Percentiles rank a stretch among this genome's conserved stretches.
Conservation (phyloP, 37 sponge, comb jelly and placozoan genomes). For the Petrosia ficiformis region DNA sequence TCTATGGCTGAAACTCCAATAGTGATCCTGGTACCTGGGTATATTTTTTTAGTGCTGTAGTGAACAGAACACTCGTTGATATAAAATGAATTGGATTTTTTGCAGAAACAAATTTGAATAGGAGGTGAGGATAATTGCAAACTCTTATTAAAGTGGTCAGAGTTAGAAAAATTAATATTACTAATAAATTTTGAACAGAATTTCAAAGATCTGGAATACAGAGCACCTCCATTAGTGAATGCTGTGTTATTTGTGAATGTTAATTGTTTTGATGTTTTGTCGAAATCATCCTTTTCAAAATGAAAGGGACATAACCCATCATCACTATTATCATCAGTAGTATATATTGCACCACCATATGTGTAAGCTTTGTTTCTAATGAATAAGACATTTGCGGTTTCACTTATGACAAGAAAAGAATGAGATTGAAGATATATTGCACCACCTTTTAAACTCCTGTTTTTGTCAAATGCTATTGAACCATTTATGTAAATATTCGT, state of each 20-base stretch:
- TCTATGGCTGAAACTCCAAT: not conserved
- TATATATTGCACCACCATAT: not conserved
- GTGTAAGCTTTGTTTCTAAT: not conserved
- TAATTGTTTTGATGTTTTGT: not conserved
- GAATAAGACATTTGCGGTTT: not conserved
- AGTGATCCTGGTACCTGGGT: not conserved
- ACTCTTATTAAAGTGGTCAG: not conserved
- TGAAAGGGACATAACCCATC: not conserved
- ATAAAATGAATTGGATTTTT: not conserved
- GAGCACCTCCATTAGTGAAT: not conserved
- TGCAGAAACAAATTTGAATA: not conserved
- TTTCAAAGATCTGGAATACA: not conserved
- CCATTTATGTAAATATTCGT: not conserved
- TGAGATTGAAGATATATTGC: not conserved
- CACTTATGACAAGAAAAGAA: not conserved
- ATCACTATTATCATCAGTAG: too few relatives aligned
- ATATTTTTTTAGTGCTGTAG: not conserved
- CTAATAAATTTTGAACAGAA: not conserved
- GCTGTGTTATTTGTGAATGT: not conserved
- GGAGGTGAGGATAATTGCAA: not conserved
- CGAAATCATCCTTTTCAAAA: too few relatives aligned
- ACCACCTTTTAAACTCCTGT: not conserved
- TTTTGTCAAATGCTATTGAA: not conserved
- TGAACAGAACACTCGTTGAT: too few relatives aligned
- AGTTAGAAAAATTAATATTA: not conserved